Evolutionary conservation across 2,797 vertebrate genomes (phyloP), one percentile per base, ranked within the genome.

Genomic region (Meda fulgida): DNA sequence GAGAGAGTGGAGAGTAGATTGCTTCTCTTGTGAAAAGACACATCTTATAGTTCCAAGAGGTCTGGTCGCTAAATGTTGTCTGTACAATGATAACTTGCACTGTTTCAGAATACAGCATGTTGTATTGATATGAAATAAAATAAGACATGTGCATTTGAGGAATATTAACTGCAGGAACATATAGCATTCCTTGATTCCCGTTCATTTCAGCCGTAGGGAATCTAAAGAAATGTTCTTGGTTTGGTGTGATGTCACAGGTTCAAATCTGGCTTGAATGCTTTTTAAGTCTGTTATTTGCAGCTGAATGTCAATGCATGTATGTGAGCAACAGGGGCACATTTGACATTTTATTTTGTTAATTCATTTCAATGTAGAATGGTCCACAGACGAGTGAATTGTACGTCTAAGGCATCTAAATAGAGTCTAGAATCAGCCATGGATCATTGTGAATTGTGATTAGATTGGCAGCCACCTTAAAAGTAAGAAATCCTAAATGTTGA

Each of bases 261-360:
- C 18, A 75, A 34, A 75, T 31, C 48, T 75, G 21, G 3, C 19
- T 53, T 75, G 19, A 53, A 75, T 75, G 46, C 48, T 34, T 75
- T 73, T 75, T 53, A 75, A 23, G 19, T 34, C 18, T 34, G 48
- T 75, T 75, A 75, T 75, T 75, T 75, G 19, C 31, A 53, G 48
- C 72, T 53, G 19, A 53, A 53, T 75, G 48, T 75, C 29, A 53
- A 23, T 75, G 10, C 10, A 75, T 75, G 46, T 53, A 53, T 75
- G 72, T 75, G 72, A 75, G 46, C 34, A 53, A 75, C 31, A 34
- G 10, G 29, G 72, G 46, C 10, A 53, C 19, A 11, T 31, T 23
- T 6, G 10, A 31, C 29, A 75, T 75, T 75, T 75, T 21, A 53
- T 34, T 75, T 53, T 19, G 29, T 73, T 34, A 21, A 48, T 73